phyloP scores from a whole-genome alignment of 2,113 vertebrate genomes.

The Ptilorrhoa leucosticta region DNA sequence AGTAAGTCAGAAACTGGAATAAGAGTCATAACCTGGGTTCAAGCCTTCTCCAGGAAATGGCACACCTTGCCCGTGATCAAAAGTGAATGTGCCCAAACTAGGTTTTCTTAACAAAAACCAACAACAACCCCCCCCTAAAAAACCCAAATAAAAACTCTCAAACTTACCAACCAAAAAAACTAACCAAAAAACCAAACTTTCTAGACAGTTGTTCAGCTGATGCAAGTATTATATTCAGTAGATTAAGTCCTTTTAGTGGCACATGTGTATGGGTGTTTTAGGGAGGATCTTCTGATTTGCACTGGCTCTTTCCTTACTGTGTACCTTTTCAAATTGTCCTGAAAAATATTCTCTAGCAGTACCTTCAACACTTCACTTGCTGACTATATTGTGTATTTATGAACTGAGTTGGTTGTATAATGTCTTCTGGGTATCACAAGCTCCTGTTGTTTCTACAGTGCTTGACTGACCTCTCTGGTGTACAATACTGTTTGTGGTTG shows the following conservation, averaged over 20 bases:
- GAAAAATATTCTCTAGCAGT: not conserved
- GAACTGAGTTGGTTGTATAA: not conserved
- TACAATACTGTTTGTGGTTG: not conserved
- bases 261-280: not conserved
- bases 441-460: not conserved
- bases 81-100: not conserved
- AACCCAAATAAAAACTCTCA: accelerated
- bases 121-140: accelerated
- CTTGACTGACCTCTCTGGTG: not conserved
- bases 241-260: not conserved
- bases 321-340: not conserved
- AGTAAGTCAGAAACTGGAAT: not conserved
- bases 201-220: not conserved
- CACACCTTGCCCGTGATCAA: not conserved
- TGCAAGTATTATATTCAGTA: not conserved
- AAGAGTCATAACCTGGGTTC: not conserved
- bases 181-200: not conserved
- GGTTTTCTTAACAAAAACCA: not conserved
- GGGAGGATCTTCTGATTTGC: not conserved
- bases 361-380: not conserved
- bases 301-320: not conserved
- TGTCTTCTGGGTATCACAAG: not conserved
- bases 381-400: not conserved
- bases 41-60: not conserved
- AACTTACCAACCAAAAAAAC: not conserved